Base-by-base conservation (phyloP, 2,797 vertebrate species). In the Gadopsis bispinosus region DNA sequence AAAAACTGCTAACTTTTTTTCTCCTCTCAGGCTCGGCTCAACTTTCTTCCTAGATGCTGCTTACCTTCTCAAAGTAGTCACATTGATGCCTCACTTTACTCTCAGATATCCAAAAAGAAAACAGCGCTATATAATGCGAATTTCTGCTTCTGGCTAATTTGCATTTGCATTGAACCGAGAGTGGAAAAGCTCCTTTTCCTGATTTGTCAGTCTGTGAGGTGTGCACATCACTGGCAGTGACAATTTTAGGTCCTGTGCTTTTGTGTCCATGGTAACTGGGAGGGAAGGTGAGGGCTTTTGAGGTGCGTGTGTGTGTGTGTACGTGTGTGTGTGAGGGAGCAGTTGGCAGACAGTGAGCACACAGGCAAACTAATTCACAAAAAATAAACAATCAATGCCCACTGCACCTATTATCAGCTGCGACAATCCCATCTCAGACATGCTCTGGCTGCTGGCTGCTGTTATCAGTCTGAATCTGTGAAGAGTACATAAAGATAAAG, bases 191-290 rank as follows among this genome's bases (percentile, higher is more conserved):
- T 82, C 58, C 70, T 84, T 91, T 87, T 77, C 68, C 78, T 87
- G 74, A 79, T 88, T 80, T 80, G 84, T 90, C 87, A 77, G 66
- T 69, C 73, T 79, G 76, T 76, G 84, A 88, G 87, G 84, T 87
- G 87, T 75, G 85, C 83, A 84, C 87, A 85, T 87, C 79, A 73
- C 78, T 20, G 56, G 81, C 77, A 17, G 77, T 73, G 87, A 85
- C 87, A 86, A 84, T 87, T 91, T 93, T 89, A 93, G 88, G 81
- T 78, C 69, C 81, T 76, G 77, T 80, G 87, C 83, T 89, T 93
- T 88, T 85, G 94, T 95, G 93, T 89, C 94, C 95, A 95, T 95
- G 95, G 94, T 87, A 96, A 95, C 94, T 19, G 67, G 89, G 85
- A 89, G 77, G 74, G 84, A 87, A 92, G 89, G 90, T 93, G 90